Evolutionary conservation across 2,113 vertebrate genomes (phyloP).

Genomic region (Astur gentilis): DNA sequence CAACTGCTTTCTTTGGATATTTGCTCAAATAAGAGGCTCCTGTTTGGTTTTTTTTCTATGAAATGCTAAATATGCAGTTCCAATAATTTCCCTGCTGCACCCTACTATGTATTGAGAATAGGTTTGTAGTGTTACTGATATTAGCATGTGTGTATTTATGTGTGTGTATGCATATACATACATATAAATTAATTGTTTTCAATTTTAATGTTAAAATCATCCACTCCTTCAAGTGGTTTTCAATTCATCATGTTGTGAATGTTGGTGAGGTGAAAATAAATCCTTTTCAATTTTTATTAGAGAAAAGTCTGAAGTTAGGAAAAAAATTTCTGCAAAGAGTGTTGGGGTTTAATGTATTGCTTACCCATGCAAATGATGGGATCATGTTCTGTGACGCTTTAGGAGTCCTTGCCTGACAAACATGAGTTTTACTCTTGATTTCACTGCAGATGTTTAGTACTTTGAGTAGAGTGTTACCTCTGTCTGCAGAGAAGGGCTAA

Average conservation of each 20-base stretch:
- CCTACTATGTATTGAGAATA: background rate
- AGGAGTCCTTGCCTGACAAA: background rate
- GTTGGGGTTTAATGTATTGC: background rate
- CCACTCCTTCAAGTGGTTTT: background rate
- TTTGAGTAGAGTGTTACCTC: background rate
- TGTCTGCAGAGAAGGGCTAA: background rate
- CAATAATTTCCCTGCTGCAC: background rate
- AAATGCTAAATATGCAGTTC: background rate
- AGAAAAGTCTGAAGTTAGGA: background rate
- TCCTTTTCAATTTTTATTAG: background rate
- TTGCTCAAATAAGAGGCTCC: background rate
- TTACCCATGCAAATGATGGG: background rate
- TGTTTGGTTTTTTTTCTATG: background rate
- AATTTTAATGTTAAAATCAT: background rate
- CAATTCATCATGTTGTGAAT: background rate
- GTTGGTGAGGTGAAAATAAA: background rate
- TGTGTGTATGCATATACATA: background rate
- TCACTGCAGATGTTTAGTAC: background rate
- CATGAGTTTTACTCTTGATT: background rate
- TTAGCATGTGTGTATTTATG: background rate
- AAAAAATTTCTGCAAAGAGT: background rate
- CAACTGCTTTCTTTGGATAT: background rate
- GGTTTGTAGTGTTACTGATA: background rate
- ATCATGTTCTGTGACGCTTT: rapidly evolving
- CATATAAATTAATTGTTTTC: background rate